Evolutionary conservation across 2,888 invertebrate genomes (phyloP), one percentile per base, ranked within the genome.

Genomic region (Stegana nigrithorax): DNA sequence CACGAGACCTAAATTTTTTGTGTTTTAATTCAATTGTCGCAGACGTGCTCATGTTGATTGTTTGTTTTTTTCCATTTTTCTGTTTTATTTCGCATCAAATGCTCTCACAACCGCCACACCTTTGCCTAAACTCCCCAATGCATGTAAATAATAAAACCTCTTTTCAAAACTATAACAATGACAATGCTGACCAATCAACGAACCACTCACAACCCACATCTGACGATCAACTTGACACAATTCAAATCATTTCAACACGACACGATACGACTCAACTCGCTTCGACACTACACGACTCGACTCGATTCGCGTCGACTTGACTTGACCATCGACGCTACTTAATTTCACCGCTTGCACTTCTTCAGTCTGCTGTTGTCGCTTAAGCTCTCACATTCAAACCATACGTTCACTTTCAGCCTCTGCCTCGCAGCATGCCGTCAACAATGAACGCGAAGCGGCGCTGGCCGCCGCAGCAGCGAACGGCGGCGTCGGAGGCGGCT

Each of bases 381-480:
- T 81, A 69, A 78, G 75, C 81, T 73, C 73, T 77, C 79, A 81
- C 78, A 81, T 79, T 81, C 72, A 82, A 81, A 66, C 73, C 77
- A 82, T 82, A 70, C 81, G 75, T 78, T 75, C 73, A 66, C 69
- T 82, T 84, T 74, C 83, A 84, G 84, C 84, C 67, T 84, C 84
- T 51, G 84, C 84, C 23, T 84, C 84, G 1, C 84, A 84, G 68
- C 83, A 84, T 64, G 84, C 84, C 36, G 81, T 83, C 23, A 83
- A 83, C 63, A 84, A 84, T 36, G 83, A 83, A 62, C 83, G 84
- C 23, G 82, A 83, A 67, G 78, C 84, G 59, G 80, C 73, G 42
- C 75, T 76, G n/a, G 53, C 53, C 6, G 69, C 64, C 7, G 25
- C n/a, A 67, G 76, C 72, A 55, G 68, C 74, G 29, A 73, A 71